Evolutionary conservation across 2,113 vertebrate species (phyloP), one percentile per base, ranked within the genome.

Genomic region (Oplegnathus fasciatus): DNA sequence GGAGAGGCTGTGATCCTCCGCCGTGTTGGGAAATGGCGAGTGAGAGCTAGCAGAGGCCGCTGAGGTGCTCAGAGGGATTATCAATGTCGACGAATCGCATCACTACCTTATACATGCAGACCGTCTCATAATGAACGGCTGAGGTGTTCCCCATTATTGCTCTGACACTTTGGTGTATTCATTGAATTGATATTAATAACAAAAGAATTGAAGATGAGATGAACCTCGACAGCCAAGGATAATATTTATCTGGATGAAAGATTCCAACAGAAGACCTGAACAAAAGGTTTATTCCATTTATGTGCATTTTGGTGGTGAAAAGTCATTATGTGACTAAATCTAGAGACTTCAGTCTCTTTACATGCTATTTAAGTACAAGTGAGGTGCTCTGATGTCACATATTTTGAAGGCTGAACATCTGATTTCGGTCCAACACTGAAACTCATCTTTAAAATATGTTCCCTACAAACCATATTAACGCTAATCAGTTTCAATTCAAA

Each of bases 1-100:
- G 83, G 61, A 89, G 89, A 83, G 71, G 83, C 80, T 86, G 78
- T 91, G 89, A 92, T 90, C 89, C 86, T 52, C 48, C 2, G 26
- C 62, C 32, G 82, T 87, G 89, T 89, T 83, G 87, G 83, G 87
- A 89, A 57, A 78, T 52, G 72, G 50, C 20, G 72, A 28, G 73
- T 54, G 28, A 69, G 37, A 40, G 52, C 5, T 7, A 82, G 32
- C 44, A 5, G 60, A 75, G 62, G 75, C 30, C 11, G 71, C 54
- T 4, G 83, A 73, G 80, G 69, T 10, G 42, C 81, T 87, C 87
- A 28, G 62, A 86, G 80, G 84, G 88, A 92, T 92, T 85, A 92
- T 66, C 64, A 66, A 37, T 55, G 87, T 72, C 69, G 46, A 60
- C 44, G 28, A 44, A 48, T 4, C 18, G 57, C 86, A 28, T 81